phyloP scores from a whole-genome alignment of 2,113 vertebrate species.

The Alligator mississippiensis region DNA sequence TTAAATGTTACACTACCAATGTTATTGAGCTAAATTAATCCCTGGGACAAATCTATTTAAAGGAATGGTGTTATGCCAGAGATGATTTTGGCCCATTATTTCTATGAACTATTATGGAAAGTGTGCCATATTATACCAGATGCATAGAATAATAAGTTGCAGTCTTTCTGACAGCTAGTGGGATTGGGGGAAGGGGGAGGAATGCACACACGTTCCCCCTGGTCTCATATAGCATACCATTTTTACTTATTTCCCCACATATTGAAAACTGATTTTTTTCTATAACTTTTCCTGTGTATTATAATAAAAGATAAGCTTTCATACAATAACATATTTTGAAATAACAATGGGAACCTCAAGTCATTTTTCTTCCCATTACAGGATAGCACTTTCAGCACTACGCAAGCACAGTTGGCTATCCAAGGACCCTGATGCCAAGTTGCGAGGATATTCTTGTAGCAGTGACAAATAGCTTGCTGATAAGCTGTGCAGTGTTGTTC shows the following conservation, averaged over 20 bases:
- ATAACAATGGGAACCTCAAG: conserved; percentile 71
- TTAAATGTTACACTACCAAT: conserved; percentile 14
- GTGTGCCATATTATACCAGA: conserved; percentile 7
- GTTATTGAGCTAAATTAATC: neutral
- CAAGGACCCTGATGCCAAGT: conserved; percentile 79
- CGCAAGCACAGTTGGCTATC: conserved; percentile 78
- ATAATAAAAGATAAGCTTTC: conserved; percentile 68
- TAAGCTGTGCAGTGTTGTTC: conserved; percentile 79
- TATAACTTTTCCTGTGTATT: conserved; percentile 59
- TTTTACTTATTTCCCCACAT: conserved; percentile 21
- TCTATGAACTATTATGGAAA: conserved; percentile 15
- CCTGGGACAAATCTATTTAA: neutral
- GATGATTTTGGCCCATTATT: conserved; percentile 32
- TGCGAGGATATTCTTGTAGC: conserved; percentile 82
- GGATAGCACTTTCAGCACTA: conserved; percentile 61
- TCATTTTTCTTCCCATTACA: conserved; percentile 64
- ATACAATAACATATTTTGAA: conserved; percentile 72
- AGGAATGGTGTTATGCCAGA: neutral
- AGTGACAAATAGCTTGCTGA: conserved; percentile 80
- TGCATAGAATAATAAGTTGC: neutral
- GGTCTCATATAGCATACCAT: neutral
- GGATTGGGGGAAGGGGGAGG: neutral
- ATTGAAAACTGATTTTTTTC: conserved; percentile 53
- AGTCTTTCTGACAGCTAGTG: conserved; percentile 3
- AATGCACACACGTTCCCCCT: conserved; percentile 15